Evolutionary conservation across 2,797 vertebrate genomes (phyloP).

Genomic region (Sphaeramia orbicularis): DNA sequence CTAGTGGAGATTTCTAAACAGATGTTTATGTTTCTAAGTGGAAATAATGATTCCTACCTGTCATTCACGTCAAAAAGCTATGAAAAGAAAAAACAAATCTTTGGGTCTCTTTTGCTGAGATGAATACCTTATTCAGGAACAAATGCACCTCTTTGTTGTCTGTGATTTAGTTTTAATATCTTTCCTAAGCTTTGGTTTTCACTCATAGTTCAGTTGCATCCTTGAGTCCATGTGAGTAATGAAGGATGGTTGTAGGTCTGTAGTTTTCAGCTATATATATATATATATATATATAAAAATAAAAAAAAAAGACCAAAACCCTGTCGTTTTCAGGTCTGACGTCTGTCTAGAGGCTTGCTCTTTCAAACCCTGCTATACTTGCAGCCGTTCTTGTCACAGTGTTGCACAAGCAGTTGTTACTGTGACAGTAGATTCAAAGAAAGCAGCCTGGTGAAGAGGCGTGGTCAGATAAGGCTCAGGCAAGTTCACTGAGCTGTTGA

Average conservation of each 20-base stretch:
- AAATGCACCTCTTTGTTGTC: constrained; percentile 13
- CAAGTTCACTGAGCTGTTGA: constrained; percentile 83
- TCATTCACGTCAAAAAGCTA: constrained; percentile 32
- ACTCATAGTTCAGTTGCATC: constrained; percentile 20
- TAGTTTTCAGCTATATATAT: constrained; percentile 15
- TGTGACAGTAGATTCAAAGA: constrained; percentile 56
- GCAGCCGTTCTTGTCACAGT: constrained; percentile 57
- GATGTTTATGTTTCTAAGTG: constrained; percentile 38
- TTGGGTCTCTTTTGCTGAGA: constrained; percentile 12
- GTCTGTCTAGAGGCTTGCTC: constrained; percentile 42
- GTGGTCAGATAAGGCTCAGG: constrained; percentile 73
- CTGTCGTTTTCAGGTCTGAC: constrained; percentile 38
- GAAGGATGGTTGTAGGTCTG: constrained; percentile 31
- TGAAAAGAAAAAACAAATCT: constrained; percentile 21
- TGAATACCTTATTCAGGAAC: not conserved
- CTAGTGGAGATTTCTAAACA: constrained; percentile 24
- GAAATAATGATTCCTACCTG: constrained; percentile 45
- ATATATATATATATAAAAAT: no score
- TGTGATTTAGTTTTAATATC: constrained; percentile 36
- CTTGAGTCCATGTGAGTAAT: constrained; percentile 28
- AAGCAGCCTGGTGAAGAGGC: constrained; percentile 61
- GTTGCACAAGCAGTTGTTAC: constrained; percentile 46
- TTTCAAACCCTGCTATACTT: constrained; percentile 53
- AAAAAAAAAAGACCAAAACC: constrained; percentile 25
- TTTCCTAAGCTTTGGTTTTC: constrained; percentile 25